Conservation (phyloP, 2,888 invertebrate species). For the Conus canariensis region DNA sequence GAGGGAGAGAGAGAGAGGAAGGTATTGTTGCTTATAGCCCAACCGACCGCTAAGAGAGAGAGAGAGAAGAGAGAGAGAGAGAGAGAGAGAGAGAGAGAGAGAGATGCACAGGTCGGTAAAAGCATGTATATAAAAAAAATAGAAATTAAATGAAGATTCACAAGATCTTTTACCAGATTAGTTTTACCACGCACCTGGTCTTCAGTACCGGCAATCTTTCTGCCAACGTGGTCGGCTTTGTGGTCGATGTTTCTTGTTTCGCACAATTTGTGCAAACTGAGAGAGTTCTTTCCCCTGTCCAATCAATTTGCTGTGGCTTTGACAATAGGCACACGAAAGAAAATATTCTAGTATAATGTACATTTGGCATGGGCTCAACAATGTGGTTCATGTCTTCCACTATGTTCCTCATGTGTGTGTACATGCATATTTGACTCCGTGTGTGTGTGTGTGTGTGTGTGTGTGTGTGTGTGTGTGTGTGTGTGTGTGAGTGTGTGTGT, state of each 20-base stretch:
- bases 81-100: too few relatives aligned
- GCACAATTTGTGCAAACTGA: not conserved
- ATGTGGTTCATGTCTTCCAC: not conserved
- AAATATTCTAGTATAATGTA: too few relatives aligned
- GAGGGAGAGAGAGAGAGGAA: too few relatives aligned
- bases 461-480: not conserved
- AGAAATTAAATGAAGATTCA: too few relatives aligned
- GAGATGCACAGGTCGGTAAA: too few relatives aligned
- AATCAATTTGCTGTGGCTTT: not conserved
- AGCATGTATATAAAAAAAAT: too few relatives aligned
- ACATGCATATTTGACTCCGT: not conserved
- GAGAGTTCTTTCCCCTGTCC: not conserved
- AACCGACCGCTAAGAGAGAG: too few relatives aligned
- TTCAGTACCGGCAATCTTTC: not conserved
- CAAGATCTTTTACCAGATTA: too few relatives aligned
- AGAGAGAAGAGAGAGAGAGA: not conserved
- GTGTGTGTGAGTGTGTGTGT: not conserved
- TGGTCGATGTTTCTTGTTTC: slow-evolving; percentile 5
- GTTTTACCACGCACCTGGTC: too few relatives aligned
- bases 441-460: not conserved
- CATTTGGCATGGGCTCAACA: not conserved
- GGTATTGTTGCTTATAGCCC: too few relatives aligned
- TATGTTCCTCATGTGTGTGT: not conserved
- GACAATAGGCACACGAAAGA: not conserved
- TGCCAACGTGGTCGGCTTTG: not conserved